Evolutionary conservation across 2,113 vertebrate species (phyloP).

Genomic region (Recurvirostra avosetta): DNA sequence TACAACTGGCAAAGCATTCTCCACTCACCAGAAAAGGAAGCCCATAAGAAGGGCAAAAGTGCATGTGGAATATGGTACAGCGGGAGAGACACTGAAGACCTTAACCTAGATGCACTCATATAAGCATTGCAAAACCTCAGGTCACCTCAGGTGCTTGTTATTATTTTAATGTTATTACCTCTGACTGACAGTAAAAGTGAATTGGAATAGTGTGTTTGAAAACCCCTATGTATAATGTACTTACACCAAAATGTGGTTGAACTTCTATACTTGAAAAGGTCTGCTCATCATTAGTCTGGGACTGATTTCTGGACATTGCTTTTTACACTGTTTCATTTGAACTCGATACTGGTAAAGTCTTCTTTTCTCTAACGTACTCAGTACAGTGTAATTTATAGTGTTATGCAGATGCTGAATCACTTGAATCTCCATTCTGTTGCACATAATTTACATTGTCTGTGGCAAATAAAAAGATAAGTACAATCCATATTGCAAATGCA

Average conservation of each 20-base stretch:
- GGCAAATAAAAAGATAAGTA: conserved; percentile 79
- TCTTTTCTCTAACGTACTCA: conserved; percentile 14
- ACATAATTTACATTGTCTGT: conserved; percentile 72
- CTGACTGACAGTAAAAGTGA: background rate
- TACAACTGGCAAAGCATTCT: background rate
- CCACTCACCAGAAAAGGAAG: background rate
- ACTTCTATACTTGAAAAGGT: background rate
- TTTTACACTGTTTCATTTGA: conserved; percentile 16
- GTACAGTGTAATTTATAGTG: conserved; percentile 58
- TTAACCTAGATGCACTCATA: background rate
- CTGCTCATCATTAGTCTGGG: background rate
- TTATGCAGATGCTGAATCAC: conserved; percentile 66
- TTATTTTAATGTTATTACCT: background rate
- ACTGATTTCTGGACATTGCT: background rate
- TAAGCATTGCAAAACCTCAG: background rate
- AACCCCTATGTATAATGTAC: background rate
- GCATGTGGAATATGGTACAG: background rate
- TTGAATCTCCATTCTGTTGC: conserved; percentile 63
- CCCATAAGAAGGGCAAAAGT: background rate
- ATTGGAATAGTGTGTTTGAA: background rate
- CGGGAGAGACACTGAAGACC: background rate
- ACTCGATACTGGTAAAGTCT: background rate
- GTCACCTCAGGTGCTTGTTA: background rate
- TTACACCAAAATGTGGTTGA: background rate
- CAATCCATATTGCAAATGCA: conserved; percentile 75